phyloP scores from a whole-genome alignment of 2,113 vertebrate genomes.

The Lanius ludovicianus region DNA sequence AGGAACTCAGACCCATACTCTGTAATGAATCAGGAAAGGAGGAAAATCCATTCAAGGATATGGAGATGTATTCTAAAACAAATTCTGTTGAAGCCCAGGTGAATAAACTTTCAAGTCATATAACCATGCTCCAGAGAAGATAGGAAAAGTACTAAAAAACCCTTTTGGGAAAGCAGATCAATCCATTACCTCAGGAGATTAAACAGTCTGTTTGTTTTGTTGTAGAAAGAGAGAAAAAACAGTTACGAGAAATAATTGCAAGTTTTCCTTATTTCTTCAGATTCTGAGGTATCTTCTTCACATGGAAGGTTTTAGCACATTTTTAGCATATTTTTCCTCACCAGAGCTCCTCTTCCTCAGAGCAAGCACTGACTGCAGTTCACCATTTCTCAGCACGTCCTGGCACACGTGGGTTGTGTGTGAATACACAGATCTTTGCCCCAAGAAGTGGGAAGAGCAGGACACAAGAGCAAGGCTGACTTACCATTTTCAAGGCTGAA shows the following conservation, averaged over 20 bases:
- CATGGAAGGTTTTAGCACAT: not conserved
- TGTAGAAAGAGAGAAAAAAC: not conserved
- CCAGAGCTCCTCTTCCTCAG: not conserved
- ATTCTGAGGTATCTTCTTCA: not conserved
- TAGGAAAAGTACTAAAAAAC: not conserved
- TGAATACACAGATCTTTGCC: not conserved
- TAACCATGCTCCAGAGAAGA: not conserved
- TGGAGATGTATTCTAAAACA: not conserved
- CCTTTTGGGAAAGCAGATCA: not conserved
- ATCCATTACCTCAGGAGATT: not conserved
- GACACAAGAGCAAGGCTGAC: not conserved
- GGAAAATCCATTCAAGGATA: not conserved
- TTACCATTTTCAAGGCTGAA: not conserved
- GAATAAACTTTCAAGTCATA: not conserved
- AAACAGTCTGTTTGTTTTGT: not conserved
- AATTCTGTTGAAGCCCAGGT: not conserved
- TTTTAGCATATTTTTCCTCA: not conserved
- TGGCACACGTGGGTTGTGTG: rapidly evolving
- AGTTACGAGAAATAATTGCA: not conserved
- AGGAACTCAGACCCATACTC: not conserved
- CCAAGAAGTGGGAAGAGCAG: not conserved
- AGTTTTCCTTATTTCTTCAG: not conserved
- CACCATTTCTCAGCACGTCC: not conserved
- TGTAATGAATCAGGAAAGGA: not conserved
- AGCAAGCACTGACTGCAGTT: not conserved